These are phyloP conservation scores for Choloepus didactylus DNA, from an alignment of 2,797 vertebrate genomes.

Conservation along the genomic window DNA sequence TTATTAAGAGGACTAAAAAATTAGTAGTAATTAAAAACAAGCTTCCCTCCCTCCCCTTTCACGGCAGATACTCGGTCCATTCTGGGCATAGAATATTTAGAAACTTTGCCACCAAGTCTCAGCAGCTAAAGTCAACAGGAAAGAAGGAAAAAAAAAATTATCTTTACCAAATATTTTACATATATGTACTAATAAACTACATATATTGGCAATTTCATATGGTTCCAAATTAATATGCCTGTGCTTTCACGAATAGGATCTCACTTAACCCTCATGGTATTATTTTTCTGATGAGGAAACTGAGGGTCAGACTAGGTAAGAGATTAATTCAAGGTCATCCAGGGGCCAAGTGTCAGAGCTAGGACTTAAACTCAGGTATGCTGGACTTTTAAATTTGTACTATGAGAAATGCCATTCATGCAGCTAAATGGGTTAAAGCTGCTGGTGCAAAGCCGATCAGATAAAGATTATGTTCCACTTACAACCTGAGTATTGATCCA, in stretches of 20 bases:
- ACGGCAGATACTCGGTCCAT: rapidly evolving
- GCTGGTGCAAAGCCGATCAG: rapidly evolving
- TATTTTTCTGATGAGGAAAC: neutral
- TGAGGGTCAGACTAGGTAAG: no score
- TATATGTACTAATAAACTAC: rapidly evolving
- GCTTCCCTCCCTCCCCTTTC: neutral
- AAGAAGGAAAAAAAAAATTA: no score
- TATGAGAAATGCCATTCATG: rapidly evolving
- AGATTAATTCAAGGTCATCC: neutral
- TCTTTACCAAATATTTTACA: rapidly evolving
- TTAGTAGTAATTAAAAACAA: no score
- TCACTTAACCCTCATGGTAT: no score
- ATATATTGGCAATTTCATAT: neutral
- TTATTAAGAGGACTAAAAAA: no score
- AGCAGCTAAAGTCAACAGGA: neutral
- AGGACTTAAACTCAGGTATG: neutral
- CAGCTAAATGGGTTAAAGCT: rapidly evolving
- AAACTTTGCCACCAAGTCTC: neutral
- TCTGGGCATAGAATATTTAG: neutral
- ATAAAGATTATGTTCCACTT: neutral
- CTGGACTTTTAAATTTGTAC: neutral
- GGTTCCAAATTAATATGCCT: neutral
- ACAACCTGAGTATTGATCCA: neutral
- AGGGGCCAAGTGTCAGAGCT: neutral
- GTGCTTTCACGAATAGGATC: no score